A percentile compares a stretch with the other conserved stretches of the same genome.
Evolutionary conservation across 2,888 invertebrate genomes (phyloP).

Genomic region (Euclidia mi): DNA sequence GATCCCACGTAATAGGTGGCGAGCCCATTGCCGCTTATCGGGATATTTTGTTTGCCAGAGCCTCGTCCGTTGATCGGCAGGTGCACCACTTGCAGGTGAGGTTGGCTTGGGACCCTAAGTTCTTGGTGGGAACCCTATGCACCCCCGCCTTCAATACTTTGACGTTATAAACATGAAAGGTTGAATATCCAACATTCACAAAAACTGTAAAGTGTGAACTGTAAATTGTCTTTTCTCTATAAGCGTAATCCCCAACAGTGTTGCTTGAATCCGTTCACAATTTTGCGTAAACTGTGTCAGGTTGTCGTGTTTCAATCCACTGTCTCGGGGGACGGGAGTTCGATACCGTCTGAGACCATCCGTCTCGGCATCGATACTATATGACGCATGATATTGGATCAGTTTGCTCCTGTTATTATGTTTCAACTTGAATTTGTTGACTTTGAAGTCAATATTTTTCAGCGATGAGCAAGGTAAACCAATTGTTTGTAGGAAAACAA

Average conservation of each 20-base stretch:
- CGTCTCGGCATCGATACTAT: constrained; percentile 48
- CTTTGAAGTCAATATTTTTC: neutral
- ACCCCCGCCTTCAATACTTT: neutral
- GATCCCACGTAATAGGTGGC: no score
- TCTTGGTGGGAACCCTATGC: no score
- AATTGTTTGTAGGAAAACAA: no score
- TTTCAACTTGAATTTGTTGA: neutral
- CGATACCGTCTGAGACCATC: constrained; percentile 51
- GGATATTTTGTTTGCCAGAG: no score
- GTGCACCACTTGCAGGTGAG: no score
- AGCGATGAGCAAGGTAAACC: no score
- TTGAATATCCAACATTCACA: neutral
- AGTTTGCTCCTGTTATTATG: constrained; percentile 13
- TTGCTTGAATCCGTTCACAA: constrained; percentile 49
- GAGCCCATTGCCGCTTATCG: no score
- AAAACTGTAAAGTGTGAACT: constrained; percentile 6
- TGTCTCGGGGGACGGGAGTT: constrained; percentile 44
- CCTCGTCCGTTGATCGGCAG: no score
- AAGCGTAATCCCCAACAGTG: constrained; percentile 38
- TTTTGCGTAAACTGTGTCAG: constrained; percentile 56
- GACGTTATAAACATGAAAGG: neutral
- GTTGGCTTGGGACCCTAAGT: no score
- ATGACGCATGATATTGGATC: constrained; percentile 41
- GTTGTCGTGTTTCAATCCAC: constrained; percentile 58
- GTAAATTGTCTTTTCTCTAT: constrained; percentile 21